A percentile compares a stretch with the other conserved stretches of the same genome.
Evolutionary conservation across 2,797 vertebrate species (phyloP).

Genomic region (Garrulus glandarius): DNA sequence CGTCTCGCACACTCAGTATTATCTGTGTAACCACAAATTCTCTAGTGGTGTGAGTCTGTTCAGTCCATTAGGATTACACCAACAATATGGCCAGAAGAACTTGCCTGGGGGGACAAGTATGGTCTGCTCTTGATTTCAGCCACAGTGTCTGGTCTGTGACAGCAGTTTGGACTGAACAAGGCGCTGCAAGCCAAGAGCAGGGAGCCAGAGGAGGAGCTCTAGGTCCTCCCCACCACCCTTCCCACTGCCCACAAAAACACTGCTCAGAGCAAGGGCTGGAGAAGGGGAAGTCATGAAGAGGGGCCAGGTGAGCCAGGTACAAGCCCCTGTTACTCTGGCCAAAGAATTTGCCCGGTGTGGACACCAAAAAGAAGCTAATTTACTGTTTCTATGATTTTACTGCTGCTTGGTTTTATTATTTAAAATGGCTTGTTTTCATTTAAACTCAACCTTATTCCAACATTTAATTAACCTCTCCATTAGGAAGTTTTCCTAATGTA

Average conservation of each 20-base stretch:
- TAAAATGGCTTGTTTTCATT: not conserved
- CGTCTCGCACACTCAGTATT: not conserved
- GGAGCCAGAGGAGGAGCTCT: not conserved
- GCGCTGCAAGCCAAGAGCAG: not conserved
- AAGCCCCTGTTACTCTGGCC: not conserved
- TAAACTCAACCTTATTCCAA: not conserved
- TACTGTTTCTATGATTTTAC: not conserved
- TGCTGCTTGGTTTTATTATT: not conserved
- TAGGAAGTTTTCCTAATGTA: not conserved
- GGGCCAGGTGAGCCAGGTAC: not conserved
- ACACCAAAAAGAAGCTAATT: not conserved
- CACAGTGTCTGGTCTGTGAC: accelerated
- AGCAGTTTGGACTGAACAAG: not conserved
- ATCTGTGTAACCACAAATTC: not conserved
- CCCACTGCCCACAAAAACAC: not conserved
- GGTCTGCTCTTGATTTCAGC: not conserved
- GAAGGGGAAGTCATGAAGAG: not conserved
- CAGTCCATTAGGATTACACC: not conserved
- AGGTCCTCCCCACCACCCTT: not conserved
- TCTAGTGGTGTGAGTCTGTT: not conserved
- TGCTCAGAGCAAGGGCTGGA: not conserved
- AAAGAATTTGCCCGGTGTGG: not conserved
- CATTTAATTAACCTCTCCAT: not conserved
- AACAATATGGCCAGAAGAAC: not conserved
- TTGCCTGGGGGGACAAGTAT: not conserved